A percentile compares a stretch with the other conserved stretches of the same genome.
Evolutionary conservation across 2,888 invertebrate genomes (phyloP).

Genomic region (Belgica antarctica): DNA sequence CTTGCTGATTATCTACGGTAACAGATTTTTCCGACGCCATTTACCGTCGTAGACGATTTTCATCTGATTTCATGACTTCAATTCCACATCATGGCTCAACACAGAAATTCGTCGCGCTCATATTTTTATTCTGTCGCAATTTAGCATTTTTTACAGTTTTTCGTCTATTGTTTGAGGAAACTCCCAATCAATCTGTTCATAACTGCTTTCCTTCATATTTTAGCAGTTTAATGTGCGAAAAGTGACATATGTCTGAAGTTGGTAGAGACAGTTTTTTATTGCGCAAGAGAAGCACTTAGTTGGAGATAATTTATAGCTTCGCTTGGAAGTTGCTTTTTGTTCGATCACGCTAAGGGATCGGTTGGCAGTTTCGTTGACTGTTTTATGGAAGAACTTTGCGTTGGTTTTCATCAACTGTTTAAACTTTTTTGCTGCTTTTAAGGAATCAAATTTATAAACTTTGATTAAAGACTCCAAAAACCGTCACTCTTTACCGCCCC

Average conservation of each 20-base stretch:
- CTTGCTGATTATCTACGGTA: background rate
- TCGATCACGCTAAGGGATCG: background rate
- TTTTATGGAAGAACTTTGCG: too few species aligned
- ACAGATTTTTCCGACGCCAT: background rate
- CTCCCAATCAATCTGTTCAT: constrained; percentile 4
- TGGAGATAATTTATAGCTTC: background rate
- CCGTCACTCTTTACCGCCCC: too few species aligned
- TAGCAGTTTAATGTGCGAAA: constrained; percentile 37
- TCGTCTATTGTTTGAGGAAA: background rate
- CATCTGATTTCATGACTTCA: background rate
- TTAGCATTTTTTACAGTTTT: background rate
- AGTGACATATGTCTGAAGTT: constrained; percentile 38
- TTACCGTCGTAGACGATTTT: constrained; percentile 8
- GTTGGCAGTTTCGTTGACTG: background rate
- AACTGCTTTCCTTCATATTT: background rate
- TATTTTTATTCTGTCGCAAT: background rate
- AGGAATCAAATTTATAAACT: background rate
- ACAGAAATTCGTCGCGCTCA: constrained; percentile 6
- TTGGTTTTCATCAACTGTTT: too few species aligned
- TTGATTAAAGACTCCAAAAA: too few species aligned
- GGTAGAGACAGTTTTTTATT: background rate
- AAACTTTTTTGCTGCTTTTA: too few species aligned
- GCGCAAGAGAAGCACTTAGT: background rate
- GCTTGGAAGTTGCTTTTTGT: background rate
- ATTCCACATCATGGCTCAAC: background rate